phyloP scores from a whole-genome alignment of 2,888 invertebrate species.

The Oxyteleia sp. region DNA sequence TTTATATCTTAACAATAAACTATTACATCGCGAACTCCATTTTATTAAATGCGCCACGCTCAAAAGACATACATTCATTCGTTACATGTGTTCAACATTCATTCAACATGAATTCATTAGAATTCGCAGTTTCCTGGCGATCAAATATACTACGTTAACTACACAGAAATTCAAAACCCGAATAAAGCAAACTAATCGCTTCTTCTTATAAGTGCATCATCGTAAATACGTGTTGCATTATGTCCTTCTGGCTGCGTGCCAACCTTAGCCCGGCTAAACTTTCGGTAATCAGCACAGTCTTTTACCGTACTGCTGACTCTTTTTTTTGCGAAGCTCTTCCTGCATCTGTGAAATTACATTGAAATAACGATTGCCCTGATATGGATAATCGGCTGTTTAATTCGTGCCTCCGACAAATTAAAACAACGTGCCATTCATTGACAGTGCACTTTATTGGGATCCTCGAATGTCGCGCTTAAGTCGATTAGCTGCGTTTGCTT shows the following conservation, averaged over 20 bases:
- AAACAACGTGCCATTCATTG: constrained; percentile 19
- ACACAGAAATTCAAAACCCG: constrained; percentile 1
- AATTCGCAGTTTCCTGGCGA: too few species aligned
- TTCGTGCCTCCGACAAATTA: constrained; percentile 16
- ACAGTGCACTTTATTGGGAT: constrained; percentile 8
- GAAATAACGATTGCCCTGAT: constrained; percentile 10
- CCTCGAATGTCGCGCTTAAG: background rate
- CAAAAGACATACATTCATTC: too few species aligned
- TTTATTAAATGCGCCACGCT: too few species aligned
- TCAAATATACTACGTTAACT: background rate
- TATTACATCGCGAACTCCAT: too few species aligned
- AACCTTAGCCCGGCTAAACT: constrained; percentile 60
- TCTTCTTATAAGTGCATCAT: constrained; percentile 62
- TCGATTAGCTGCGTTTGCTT: constrained; percentile 34
- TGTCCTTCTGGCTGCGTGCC: constrained; percentile 68
- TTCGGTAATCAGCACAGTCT: constrained; percentile 47
- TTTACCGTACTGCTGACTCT: constrained; percentile 13
- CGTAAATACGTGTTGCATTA: constrained; percentile 75
- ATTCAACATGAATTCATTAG: too few species aligned
- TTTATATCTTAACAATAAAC: too few species aligned
- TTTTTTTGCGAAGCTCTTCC: constrained; percentile 15
- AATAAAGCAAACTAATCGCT: constrained; percentile 39
- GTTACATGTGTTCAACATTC: too few species aligned
- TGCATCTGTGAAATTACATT: constrained; percentile 10
- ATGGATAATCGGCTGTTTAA: constrained; percentile 27